phyloP scores from a whole-genome alignment of 2,888 invertebrate species.

The Biston betularia region DNA sequence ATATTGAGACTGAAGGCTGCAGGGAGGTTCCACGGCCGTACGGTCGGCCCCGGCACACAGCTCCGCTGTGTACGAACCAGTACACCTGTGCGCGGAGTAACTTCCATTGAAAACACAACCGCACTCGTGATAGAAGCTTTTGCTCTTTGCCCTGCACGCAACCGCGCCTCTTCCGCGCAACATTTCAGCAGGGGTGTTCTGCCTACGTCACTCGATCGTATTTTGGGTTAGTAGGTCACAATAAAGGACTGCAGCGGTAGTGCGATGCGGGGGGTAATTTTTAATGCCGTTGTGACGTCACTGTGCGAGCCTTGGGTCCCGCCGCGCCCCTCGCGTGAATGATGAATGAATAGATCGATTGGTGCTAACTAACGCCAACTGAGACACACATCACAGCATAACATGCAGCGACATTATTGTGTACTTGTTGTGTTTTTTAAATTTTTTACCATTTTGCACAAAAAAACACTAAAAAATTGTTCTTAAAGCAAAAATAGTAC shows the following conservation, averaged over 20 bases:
- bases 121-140: constrained; percentile 58
- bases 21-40: constrained; percentile 51
- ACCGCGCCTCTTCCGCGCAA: constrained; percentile 35
- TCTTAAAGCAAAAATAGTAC: too few species aligned
- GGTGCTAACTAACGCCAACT: constrained; percentile 61
- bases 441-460: too few species aligned
- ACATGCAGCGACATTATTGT: constrained; percentile 23
- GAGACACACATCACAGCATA: constrained; percentile 49
- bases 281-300: constrained; percentile 79
- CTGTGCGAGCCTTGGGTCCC: constrained; percentile 62
- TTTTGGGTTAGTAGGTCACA: constrained; percentile 84
- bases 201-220: constrained; percentile 78
- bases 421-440: too few species aligned
- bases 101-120: constrained; percentile 77
- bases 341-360: constrained; percentile 80
- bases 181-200: constrained; percentile 66
- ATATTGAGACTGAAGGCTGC: constrained; percentile 47
- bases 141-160: constrained; percentile 41
- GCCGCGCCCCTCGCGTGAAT: constrained; percentile 64
- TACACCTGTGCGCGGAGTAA: constrained; percentile 61
- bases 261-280: constrained; percentile 68
- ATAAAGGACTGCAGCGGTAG: constrained; percentile 75
- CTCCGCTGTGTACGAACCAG: constrained; percentile 42
- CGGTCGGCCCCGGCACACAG: constrained; percentile 48
- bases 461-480: too few species aligned